Percentiles rank a stretch among this genome's conserved stretches.
These are phyloP conservation scores for Pogonocichla stellata DNA, from an alignment of 2,113 vertebrate species.

Conservation along the genomic window DNA sequence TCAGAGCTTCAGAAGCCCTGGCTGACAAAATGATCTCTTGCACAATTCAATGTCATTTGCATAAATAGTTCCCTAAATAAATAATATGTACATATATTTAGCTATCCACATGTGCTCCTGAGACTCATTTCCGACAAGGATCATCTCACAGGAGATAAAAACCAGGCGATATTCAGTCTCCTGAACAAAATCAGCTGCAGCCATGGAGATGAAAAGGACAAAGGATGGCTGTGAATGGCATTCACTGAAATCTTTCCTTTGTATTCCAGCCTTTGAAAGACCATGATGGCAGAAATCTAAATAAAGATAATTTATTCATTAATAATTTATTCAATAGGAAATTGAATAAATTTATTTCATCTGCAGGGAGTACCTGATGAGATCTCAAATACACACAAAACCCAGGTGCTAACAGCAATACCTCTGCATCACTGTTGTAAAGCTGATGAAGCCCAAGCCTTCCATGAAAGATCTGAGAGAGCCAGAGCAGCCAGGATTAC, in stretches of 20 bases:
- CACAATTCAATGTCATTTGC: slow-evolving; percentile 27
- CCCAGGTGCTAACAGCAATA: background rate
- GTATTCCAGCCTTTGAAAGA: background rate
- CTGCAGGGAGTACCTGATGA: background rate
- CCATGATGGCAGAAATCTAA: background rate
- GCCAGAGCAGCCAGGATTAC: background rate
- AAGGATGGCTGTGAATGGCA: background rate
- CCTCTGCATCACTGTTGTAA: background rate
- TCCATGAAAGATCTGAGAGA: background rate
- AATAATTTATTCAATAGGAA: background rate
- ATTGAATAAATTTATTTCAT: background rate
- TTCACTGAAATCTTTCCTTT: slow-evolving; percentile 22
- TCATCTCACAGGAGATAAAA: slow-evolving; percentile 65
- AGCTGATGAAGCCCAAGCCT: background rate
- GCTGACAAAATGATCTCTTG: slow-evolving; percentile 34
- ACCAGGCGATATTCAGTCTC: slow-evolving; percentile 20
- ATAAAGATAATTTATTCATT: background rate
- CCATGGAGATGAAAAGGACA: slow-evolving; percentile 55
- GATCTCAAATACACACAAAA: background rate
- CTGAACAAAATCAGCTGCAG: slow-evolving; percentile 58
- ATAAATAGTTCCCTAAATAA: slow-evolving; percentile 51
- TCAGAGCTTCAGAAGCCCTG: background rate
- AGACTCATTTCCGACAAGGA: slow-evolving; percentile 52
- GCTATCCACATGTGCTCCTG: slow-evolving; percentile 41
- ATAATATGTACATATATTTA: slow-evolving; percentile 11